Evolutionary conservation across 2,888 invertebrate genomes (phyloP).

Genomic region (Coelinius sp.): DNA sequence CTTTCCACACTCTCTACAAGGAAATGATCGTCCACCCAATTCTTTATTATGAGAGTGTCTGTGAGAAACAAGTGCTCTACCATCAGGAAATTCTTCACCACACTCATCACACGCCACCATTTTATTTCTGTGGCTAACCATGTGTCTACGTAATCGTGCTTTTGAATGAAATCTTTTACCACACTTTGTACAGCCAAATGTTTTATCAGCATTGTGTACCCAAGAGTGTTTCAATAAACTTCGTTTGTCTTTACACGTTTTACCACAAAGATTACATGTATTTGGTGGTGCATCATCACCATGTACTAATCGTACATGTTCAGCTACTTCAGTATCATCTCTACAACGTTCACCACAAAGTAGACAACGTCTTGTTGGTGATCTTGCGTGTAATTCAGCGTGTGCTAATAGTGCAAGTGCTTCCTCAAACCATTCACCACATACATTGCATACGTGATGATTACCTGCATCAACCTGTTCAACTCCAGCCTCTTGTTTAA

Average conservation of each 20-base stretch:
- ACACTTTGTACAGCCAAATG: constrained; percentile 78
- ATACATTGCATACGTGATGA: constrained; percentile 82
- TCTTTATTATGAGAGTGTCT: constrained; percentile 77
- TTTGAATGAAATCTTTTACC: constrained; percentile 81
- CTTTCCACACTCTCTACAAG: constrained; percentile 87
- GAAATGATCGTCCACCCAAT: constrained; percentile 78
- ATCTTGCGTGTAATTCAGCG: constrained; percentile 81
- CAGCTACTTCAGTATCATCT: constrained; percentile 77
- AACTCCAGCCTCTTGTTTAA: constrained; percentile 64
- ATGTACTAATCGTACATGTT: constrained; percentile 76
- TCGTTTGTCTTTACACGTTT: constrained; percentile 79
- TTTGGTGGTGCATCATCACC: constrained; percentile 76
- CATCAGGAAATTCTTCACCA: constrained; percentile 80
- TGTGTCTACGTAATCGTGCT: constrained; percentile 76
- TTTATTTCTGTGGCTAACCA: constrained; percentile 81
- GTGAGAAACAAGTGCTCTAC: constrained; percentile 79
- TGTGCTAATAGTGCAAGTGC: constrained; percentile 84
- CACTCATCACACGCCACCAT: constrained; percentile 80
- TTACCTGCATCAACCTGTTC: constrained; percentile 62
- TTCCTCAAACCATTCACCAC: constrained; percentile 84
- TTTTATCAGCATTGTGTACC: constrained; percentile 78
- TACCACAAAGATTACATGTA: constrained; percentile 78
- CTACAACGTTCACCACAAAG: constrained; percentile 78
- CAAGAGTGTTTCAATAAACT: constrained; percentile 79
- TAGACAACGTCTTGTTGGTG: constrained; percentile 74